These are phyloP conservation scores for Siniperca scherzeri DNA, from an alignment of 2,797 vertebrate species.

Conservation along the genomic window DNA sequence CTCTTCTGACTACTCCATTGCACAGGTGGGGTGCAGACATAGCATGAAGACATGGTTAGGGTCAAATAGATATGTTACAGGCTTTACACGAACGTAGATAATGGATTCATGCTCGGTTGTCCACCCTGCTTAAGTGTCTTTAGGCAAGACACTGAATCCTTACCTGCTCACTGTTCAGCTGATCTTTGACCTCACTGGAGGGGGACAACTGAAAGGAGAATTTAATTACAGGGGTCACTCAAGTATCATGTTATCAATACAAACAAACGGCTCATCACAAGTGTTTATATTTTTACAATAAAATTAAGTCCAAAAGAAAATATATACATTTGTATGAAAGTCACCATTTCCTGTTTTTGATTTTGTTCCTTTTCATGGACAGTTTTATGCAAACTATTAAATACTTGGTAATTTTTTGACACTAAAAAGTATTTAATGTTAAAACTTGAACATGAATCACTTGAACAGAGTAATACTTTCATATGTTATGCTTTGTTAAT, in stretches of 20 bases:
- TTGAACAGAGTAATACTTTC: neutral
- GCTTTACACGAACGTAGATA: slow-evolving; percentile 24
- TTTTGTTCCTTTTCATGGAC: neutral
- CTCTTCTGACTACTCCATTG: slow-evolving; percentile 98
- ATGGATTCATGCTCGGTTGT: slow-evolving; percentile 21
- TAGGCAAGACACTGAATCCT: slow-evolving; percentile 33
- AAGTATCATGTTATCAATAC: slow-evolving; percentile 35
- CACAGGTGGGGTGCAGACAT: slow-evolving; percentile 88
- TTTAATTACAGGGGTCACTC: slow-evolving; percentile 33
- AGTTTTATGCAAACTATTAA: neutral
- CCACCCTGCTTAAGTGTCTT: slow-evolving; percentile 19
- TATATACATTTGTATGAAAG: neutral
- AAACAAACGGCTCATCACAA: neutral
- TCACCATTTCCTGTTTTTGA: neutral
- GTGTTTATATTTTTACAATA: neutral
- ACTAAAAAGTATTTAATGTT: neutral
- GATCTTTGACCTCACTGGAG: slow-evolving; percentile 55
- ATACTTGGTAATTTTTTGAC: neutral
- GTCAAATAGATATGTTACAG: slow-evolving; percentile 19
- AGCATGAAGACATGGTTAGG: neutral
- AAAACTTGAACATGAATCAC: neutral
- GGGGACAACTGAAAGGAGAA: slow-evolving; percentile 24
- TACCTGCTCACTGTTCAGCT: slow-evolving; percentile 26
- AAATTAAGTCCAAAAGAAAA: slow-evolving; percentile 4
- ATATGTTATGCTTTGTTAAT: neutral